These are phyloP conservation scores for Archilochus colubris DNA, from an alignment of 2,113 vertebrate species.

Conservation along the genomic window DNA sequence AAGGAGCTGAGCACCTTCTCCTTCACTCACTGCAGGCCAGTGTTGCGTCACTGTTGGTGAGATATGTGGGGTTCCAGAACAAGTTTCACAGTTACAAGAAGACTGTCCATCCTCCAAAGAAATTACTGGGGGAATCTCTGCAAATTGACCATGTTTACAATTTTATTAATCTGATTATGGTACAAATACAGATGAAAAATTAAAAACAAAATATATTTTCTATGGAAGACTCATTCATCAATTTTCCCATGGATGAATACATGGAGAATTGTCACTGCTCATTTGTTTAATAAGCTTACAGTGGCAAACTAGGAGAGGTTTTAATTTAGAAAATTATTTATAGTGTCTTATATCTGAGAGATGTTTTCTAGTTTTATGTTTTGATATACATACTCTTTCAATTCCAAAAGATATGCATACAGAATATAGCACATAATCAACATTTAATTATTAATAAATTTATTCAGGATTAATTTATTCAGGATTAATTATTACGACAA, in stretches of 20 bases:
- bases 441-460: neutral
- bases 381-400: neutral
- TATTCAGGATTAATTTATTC: neutral
- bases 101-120: neutral
- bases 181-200: neutral
- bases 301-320: neutral
- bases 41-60: neutral
- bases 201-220: neutral
- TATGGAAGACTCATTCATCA: neutral
- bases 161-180: neutral
- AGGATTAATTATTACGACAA: neutral
- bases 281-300: neutral
- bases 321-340: neutral
- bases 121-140: neutral
- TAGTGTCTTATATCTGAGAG: neutral
- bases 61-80: neutral
- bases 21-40: neutral
- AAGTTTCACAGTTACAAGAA: neutral
- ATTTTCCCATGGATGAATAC: neutral
- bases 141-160: neutral
- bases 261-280: too few species aligned
- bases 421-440: neutral
- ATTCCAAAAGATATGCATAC: neutral
- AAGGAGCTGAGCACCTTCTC: neutral
- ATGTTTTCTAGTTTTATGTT: neutral